Evolutionary conservation across 2,888 invertebrate genomes (phyloP), one percentile per base, ranked within the genome.

Genomic region (Theretra japonica): DNA sequence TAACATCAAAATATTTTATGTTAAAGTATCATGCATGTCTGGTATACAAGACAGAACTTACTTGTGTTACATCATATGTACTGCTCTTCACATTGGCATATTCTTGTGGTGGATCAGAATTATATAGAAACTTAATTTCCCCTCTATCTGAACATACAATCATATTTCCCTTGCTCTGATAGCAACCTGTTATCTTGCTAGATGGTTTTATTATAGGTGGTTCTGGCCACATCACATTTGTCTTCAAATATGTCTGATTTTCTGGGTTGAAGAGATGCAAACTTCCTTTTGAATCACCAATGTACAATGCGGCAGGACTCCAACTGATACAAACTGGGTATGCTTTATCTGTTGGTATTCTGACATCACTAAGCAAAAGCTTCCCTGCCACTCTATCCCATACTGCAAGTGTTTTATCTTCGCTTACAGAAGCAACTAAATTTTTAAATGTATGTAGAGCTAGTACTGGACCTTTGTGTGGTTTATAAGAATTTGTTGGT

Each of bases 391-490:
- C 92, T 82, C 90, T 92, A 81, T 96, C 96, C 91, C 94, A 96
- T 56, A 95, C 84, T 48, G 95, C 93, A 75, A 96, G 87, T 4
- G 95, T 95, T 83, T 90, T 95, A 75, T 96, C 96, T 78, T 96
- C 95, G 76, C 96, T 95, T 2, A 95, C 91, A 25, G 96, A 95
- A 56, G 95, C 92, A 73, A 96, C 87, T 81, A 94, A 91, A 75
- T 95, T 88, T n/a, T 90, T 86, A 74, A 83, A 84, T 72, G 86
- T 82, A 70, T 88, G 85, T 19, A 93, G 82, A 60, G 88, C 91
- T 75, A 96, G 85, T 2, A 96, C 94, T 25, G 96, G 94, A 6
- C 95, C 93, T 78, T 86, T 91, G 79, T 96, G 96, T 5, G 95
- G 88, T 78, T 91, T 90, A 79, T 95, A 95, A 2, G 82, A 83